Evolutionary conservation across 2,888 invertebrate genomes (phyloP).

Genomic region (Athetis lepigone): DNA sequence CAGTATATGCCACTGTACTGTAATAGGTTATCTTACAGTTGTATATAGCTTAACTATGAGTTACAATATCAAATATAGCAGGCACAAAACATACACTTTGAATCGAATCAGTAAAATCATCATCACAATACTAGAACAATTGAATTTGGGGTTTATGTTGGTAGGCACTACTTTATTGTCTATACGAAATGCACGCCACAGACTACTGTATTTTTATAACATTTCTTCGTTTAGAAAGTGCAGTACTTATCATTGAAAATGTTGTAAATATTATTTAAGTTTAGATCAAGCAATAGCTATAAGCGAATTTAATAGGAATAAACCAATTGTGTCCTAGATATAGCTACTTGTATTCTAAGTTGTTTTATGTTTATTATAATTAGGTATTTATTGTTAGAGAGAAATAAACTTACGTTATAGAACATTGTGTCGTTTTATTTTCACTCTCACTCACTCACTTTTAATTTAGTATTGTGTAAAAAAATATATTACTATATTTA

Average conservation of each 20-base stretch:
- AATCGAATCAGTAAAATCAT: too few relatives aligned
- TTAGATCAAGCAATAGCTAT: slow-evolving; percentile 20
- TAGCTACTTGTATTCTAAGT: slow-evolving; percentile 8
- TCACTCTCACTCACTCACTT: too few relatives aligned
- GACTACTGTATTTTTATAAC: slow-evolving; percentile 1
- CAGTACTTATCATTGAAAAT: slow-evolving; percentile 5
- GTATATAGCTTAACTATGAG: too few relatives aligned
- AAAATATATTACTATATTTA: too few relatives aligned
- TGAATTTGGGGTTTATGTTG: too few relatives aligned
- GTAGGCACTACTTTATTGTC: too few relatives aligned
- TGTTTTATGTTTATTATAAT: slow-evolving; percentile 1
- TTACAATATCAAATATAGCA: too few relatives aligned
- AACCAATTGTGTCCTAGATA: slow-evolving; percentile 32
- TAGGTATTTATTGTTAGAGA: slow-evolving; percentile 39
- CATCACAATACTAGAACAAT: too few relatives aligned
- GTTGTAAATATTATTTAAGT: slow-evolving; percentile 46
- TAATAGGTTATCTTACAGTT: too few relatives aligned
- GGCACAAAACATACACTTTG: too few relatives aligned
- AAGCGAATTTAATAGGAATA: slow-evolving; percentile 23
- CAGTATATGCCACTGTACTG: too few relatives aligned
- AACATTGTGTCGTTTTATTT: background rate
- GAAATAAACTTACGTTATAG: slow-evolving; percentile 33
- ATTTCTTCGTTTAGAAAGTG: background rate
- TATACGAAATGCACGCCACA: too few relatives aligned
- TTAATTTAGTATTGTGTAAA: slow-evolving; percentile 13